These are phyloP conservation scores for Cremastobaeus sp. DNA, from an alignment of 2,888 invertebrate species.

Conservation along the genomic window DNA sequence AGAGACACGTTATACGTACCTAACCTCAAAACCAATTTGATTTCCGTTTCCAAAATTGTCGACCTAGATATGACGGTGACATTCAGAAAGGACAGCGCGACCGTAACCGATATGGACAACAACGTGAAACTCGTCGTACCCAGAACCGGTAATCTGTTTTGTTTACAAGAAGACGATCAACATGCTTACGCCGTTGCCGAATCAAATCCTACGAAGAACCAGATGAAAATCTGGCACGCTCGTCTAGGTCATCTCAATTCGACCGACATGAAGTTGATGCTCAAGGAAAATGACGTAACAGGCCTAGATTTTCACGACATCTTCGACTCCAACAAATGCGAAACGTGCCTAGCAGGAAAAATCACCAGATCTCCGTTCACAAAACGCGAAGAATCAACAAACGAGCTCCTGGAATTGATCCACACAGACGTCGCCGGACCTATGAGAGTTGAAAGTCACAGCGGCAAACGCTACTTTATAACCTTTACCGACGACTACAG, in stretches of 20 bases:
- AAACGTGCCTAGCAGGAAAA: not conserved
- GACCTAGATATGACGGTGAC: no score
- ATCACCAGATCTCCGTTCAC: conserved; percentile 1
- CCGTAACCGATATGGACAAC: not conserved
- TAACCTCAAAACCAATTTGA: not conserved
- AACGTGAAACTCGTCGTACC: no score
- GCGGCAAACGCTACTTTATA: conserved; percentile 53
- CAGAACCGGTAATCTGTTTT: conserved; percentile 53
- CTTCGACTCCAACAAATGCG: not conserved
- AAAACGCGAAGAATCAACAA: not conserved
- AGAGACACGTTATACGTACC: not conserved
- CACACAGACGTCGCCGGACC: conserved; percentile 63
- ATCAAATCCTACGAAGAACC: not conserved
- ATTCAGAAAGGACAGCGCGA: no score
- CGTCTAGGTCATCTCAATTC: conserved; percentile 53
- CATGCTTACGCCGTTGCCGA: conserved; percentile 42
- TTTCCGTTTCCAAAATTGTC: not conserved
- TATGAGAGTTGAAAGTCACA: conserved; percentile 40
- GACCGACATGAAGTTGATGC: conserved; percentile 7
- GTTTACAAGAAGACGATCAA: conserved; percentile 6
- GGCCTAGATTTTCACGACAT: conserved; percentile 2
- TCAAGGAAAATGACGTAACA: not conserved
- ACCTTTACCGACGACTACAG: conserved; percentile 62
- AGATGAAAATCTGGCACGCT: conserved; percentile 47
- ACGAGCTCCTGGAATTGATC: conserved; percentile 45